Evolutionary conservation across 35 echinoderm and acorn worm genomes (phyloP), one percentile per base, ranked within the genome.

Genomic region (Holothuria glaberrima): DNA sequence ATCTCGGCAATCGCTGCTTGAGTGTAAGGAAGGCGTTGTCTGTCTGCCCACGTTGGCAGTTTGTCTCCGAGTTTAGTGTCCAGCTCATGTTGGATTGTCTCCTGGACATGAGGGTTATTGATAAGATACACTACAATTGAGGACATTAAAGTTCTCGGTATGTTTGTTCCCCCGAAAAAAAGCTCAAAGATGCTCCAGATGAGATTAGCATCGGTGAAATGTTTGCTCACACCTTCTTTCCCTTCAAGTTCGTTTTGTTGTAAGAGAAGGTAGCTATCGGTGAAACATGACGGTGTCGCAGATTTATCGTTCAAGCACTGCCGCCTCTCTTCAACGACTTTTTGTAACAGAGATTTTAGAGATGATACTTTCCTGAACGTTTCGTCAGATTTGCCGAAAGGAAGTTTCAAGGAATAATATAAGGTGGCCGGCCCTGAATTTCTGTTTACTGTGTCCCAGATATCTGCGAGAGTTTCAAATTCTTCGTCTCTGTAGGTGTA

Each of bases 1-100:
- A 75, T 56, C 74, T 95, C 94, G 13, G 91, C 58, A 20, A 95
- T 69, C 14, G 90, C 89, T 4, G 94, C 94, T 89, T 92, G 36
- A 19, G 86, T 66, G 66, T 89, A 95, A 16, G 94, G 90, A 26
- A 91, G 54, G 22, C 48, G 52, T 19, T 46, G 60, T 9, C 80
- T 68, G 68, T 92, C 94, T 21, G 35, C 64, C 12, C 54, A 72
- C 17, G 41, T 71, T 13, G 94, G 90, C 10, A 38, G 58, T 38
- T 71, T 26, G 12, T 54, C 32, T n/a, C 89, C 94, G 24, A 92
- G 60, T 1, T 89, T 84, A 0, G 36, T 57, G 67, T 92, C 75
- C 12, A 95, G 73, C 58, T 95, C 94, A 0, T 67, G 46, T 59
- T 95, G 90, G 9, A 88, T 71, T 63, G 48, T 62, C 7, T 68